These are phyloP conservation scores for Aphodius sticticus DNA, from an alignment of 2,888 invertebrate genomes.

Conservation along the genomic window DNA sequence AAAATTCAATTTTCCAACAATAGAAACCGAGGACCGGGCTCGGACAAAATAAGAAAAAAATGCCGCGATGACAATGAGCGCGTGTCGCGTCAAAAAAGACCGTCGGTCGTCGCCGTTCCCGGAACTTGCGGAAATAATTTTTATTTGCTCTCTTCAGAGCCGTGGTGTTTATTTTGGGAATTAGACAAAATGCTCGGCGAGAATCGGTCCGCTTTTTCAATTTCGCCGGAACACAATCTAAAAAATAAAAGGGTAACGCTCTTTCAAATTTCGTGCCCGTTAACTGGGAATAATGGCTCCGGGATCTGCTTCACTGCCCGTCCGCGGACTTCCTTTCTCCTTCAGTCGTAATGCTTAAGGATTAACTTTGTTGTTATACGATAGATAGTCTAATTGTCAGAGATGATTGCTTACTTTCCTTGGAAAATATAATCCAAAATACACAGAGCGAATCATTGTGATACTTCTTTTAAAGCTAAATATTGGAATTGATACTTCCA, in stretches of 20 bases:
- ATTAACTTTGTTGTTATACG: background rate
- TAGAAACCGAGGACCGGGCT: background rate
- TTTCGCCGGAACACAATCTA: background rate
- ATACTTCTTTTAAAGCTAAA: background rate
- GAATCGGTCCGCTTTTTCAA: background rate
- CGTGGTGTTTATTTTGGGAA: background rate
- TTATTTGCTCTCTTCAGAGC: background rate
- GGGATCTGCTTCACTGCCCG: background rate
- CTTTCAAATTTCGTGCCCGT: background rate
- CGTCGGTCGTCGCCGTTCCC: background rate
- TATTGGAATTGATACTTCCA: too few species aligned
- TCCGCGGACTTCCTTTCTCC: background rate
- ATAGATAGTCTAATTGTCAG: background rate
- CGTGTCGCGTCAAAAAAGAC: background rate
- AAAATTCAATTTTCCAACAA: conserved; percentile 4
- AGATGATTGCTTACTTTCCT: background rate
- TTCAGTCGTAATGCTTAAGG: background rate
- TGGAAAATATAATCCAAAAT: background rate
- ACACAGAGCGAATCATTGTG: background rate
- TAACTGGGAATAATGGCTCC: background rate
- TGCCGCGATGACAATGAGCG: background rate
- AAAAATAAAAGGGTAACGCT: background rate
- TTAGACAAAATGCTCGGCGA: background rate
- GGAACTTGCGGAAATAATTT: conserved; percentile 4
- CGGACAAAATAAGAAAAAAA: background rate